Conservation (phyloP, 2,113 vertebrate species). For the Mormyrus iriodes region DNA sequence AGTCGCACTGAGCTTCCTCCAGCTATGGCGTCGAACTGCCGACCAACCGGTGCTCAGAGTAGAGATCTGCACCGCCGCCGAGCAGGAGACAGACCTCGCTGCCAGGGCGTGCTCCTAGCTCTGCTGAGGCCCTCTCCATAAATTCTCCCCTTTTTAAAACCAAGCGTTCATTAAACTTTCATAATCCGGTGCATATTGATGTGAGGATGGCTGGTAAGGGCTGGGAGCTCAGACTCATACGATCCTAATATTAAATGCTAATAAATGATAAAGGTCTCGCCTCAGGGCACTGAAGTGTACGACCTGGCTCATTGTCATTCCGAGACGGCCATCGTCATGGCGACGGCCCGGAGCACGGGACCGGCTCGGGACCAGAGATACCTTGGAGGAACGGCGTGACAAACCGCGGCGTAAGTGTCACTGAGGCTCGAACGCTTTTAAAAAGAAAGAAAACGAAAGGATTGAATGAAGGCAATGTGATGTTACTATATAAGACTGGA, state of each 20-base stretch:
- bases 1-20: neutral
- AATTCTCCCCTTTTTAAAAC: conserved; percentile 1
- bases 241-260: conserved; percentile 7
- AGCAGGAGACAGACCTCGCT: neutral
- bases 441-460: neutral
- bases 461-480: neutral
- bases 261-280: neutral
- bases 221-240: neutral
- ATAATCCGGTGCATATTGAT: neutral
- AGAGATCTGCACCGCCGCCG: neutral
- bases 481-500: neutral
- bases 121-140: neutral
- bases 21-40: neutral
- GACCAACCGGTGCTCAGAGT: neutral
- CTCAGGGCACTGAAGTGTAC: neutral
- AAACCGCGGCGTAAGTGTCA: neutral
- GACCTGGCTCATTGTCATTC: neutral
- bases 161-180: neutral
- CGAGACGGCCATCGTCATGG: neutral
- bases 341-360: neutral
- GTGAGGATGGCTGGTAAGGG: neutral
- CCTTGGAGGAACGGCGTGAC: neutral
- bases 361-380: too few relatives aligned
- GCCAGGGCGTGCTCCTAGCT: neutral
- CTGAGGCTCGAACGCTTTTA: neutral